Evolutionary conservation across 2,113 vertebrate species (phyloP).

Genomic region (Solea senegalensis): DNA sequence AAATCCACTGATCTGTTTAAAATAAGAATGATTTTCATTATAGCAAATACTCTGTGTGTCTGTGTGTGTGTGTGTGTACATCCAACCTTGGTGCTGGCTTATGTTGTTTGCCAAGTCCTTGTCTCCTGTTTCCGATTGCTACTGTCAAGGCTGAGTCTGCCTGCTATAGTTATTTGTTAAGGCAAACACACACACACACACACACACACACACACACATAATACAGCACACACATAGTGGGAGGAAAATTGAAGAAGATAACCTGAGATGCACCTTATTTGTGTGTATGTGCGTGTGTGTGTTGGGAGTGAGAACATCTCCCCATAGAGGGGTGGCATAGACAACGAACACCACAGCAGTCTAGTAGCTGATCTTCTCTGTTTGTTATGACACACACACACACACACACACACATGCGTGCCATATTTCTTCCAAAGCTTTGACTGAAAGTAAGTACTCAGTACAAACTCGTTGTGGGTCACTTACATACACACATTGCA

Average conservation of each 20-base stretch:
- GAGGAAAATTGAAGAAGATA: constrained; percentile 50
- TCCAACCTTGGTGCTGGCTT: constrained; percentile 60
- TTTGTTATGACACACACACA: constrained; percentile 20
- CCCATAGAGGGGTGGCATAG: constrained; percentile 12
- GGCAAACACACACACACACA: constrained; percentile 3
- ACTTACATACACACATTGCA: no score
- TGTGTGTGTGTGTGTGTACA: constrained; percentile 8
- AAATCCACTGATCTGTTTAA: constrained; percentile 68
- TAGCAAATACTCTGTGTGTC: constrained; percentile 36
- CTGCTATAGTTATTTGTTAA: constrained; percentile 28
- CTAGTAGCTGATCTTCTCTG: constrained; percentile 47
- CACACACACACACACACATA: constrained; percentile 12
- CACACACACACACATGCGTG: background rate
- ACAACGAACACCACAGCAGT: constrained; percentile 21
- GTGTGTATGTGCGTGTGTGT: constrained; percentile 2
- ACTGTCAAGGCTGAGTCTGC: constrained; percentile 72
- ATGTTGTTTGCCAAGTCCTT: constrained; percentile 59
- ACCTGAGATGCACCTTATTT: constrained; percentile 27
- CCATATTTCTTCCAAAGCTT: constrained; percentile 37
- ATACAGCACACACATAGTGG: constrained; percentile 18
- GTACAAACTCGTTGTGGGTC: background rate
- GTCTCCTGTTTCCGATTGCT: constrained; percentile 71
- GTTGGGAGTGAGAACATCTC: background rate
- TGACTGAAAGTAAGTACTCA: constrained; percentile 46
- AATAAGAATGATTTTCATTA: constrained; percentile 69